Base-by-base conservation (phyloP, 2,888 invertebrate genomes). In the Drosophila borborema region DNA sequence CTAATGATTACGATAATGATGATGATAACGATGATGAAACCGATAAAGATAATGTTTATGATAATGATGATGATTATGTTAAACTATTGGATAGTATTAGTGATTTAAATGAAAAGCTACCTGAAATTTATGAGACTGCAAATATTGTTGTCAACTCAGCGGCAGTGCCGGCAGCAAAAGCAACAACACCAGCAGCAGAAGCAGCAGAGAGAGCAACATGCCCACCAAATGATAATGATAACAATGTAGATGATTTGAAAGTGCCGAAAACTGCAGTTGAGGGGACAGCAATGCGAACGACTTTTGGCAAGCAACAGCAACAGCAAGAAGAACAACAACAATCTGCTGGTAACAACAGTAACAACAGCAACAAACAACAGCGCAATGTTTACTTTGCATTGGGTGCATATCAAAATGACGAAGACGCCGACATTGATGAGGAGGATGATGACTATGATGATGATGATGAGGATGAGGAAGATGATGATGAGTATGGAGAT, bases 31-130 rank as follows among this genome's bases (percentile, higher is more conserved):
- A 45, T 45, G 20, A 45, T 23, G 59, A 69, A 58, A 18, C 60
- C 40, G 58, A 72, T 53, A 62, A 71, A 89, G 82, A 63, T 55
- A 55, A 67, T 40, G 62, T 62, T 10, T 40, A 70, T 58, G 53
- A 70, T 64, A 23, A 65, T 36, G 58, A 77, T 62, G 66, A 77
- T 45, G 59, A 71, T 68, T 43, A 72, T 90, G 82, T 84, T 80
- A 89, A 90, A 83, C 83, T 91, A 85, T 91, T 93, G 89, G 91
- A 91, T 90, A 93, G 92, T 92, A 92, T 93, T 91, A 92, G 90
- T 89, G 93, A 93, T 90, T 89, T 92, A 85, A 92, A 91, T 81
- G 92, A 91, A 90, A 92, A 91, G 91, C 90, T 92, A 92, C 92
- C 92, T 90, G 91, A 92, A 89, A 88, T 90, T 91, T 90, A 91